Conservation (phyloP, 1,140 invertebrate genomes). For the Penaeus vannamei region DNA sequence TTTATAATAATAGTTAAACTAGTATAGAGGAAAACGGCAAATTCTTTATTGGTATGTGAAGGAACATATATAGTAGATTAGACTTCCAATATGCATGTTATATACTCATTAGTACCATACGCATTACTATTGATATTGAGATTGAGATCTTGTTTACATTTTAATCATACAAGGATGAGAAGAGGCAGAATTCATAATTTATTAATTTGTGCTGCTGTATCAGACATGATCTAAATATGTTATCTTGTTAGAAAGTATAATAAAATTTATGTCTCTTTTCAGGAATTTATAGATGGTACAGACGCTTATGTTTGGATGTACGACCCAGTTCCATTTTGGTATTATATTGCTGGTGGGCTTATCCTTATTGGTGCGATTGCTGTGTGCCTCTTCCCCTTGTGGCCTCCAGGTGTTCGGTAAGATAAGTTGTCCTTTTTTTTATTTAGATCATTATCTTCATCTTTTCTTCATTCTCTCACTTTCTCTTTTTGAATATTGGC, state of each 20-base stretch:
- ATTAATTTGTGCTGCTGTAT: too few species aligned
- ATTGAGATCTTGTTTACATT: too few species aligned
- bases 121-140: too few species aligned
- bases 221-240: not conserved
- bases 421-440: not conserved
- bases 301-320: constrained; percentile 99
- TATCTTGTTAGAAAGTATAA: not conserved
- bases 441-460: not conserved
- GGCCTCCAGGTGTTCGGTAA: constrained; percentile 91
- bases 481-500: not conserved
- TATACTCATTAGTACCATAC: too few species aligned
- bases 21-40: too few species aligned
- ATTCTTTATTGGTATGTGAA: too few species aligned
- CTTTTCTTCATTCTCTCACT: not conserved
- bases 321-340: constrained; percentile 96
- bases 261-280: constrained; percentile 70
- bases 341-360: constrained; percentile 93
- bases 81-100: too few species aligned
- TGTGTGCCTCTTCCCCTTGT: constrained; percentile 98
- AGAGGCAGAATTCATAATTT: too few species aligned
- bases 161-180: too few species aligned
- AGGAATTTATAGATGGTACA: constrained; percentile 91
- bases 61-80: too few species aligned
- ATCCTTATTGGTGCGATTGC: constrained; percentile 93
- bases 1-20: too few species aligned